Base-by-base conservation (phyloP, 2,888 invertebrate genomes). In the Amblyjoppa fuscipennis region DNA sequence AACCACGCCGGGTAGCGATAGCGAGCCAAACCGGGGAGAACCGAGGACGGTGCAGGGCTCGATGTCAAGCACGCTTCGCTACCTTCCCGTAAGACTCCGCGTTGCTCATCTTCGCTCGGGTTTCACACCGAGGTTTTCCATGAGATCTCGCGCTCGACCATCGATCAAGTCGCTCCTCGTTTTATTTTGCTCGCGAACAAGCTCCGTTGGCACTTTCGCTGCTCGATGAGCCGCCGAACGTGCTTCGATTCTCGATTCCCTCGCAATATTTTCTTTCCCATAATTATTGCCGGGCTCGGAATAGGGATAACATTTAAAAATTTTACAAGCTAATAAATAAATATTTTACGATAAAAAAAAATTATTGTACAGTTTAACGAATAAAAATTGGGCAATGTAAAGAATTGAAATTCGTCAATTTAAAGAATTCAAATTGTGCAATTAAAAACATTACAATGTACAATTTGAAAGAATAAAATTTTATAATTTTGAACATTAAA, bases 161-260 rank as follows among this genome's bases (percentile, higher is more conserved):
- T 83, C 83, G 76, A 85, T 80, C 83, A 85, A 69, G 53, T 77
- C 66, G 45, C 25, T 75, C 70, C 34, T 70, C 70, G 31, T 83
- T 85, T 85, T 78, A 79, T 71, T 77, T 16, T 28, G 11, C 78
- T 61, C 70, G 61, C 70, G 77, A 76, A 79, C 64, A 49, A 74
- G 82, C 82, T 84, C 80, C 64, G 81, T 66, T 78, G 73, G 49
- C 73, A 78, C 83, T 78, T 83, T 83, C 56, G 83, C 73, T 78
- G 73, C 71, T 4, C 71, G 45, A 64, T 68, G 34, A 64, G 49
- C 56, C 53, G 56, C 25, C 56, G 25, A 56, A 28, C 70, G n/a
- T 76, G 71, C 16, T 71, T 71, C 34, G 41, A 61, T 64, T 28
- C 49, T 75, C 75, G 81, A 74, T 68, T 3, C 45, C 53, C n/a